Evolutionary conservation across 2,113 vertebrate genomes (phyloP).

Genomic region (Bombycilla garrulus): DNA sequence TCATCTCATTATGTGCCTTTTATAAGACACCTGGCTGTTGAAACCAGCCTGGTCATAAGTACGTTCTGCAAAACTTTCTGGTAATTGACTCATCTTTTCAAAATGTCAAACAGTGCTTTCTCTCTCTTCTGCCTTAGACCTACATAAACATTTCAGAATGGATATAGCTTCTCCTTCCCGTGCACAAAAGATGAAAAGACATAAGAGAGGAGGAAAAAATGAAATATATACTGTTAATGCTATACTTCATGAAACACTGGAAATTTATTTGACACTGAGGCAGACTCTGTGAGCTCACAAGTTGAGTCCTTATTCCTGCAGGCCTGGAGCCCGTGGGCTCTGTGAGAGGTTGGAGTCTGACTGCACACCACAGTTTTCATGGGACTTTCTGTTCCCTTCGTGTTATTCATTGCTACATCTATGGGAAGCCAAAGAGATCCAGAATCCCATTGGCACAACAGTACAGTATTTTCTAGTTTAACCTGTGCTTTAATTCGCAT

Average conservation of each 20-base stretch:
- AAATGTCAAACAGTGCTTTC: neutral
- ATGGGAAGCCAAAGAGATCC: slow-evolving; percentile 4
- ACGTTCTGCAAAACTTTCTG: neutral
- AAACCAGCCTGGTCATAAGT: neutral
- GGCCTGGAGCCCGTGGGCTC: neutral
- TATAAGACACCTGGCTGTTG: neutral
- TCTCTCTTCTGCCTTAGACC: neutral
- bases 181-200: neutral
- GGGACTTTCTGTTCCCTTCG: neutral
- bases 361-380: neutral
- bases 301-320: neutral
- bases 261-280: neutral
- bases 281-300: neutral
- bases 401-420: neutral
- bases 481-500: slow-evolving; percentile 28
- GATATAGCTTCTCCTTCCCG: neutral
- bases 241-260: neutral
- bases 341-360: neutral
- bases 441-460: slow-evolving; percentile 13
- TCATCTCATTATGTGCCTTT: neutral
- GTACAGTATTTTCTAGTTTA: slow-evolving; percentile 3
- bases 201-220: neutral
- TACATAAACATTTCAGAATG: neutral
- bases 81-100: neutral
- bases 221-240: neutral